Evolutionary conservation across 1,140 invertebrate species (phyloP).

Genomic region (Bathynomus jamesi): DNA sequence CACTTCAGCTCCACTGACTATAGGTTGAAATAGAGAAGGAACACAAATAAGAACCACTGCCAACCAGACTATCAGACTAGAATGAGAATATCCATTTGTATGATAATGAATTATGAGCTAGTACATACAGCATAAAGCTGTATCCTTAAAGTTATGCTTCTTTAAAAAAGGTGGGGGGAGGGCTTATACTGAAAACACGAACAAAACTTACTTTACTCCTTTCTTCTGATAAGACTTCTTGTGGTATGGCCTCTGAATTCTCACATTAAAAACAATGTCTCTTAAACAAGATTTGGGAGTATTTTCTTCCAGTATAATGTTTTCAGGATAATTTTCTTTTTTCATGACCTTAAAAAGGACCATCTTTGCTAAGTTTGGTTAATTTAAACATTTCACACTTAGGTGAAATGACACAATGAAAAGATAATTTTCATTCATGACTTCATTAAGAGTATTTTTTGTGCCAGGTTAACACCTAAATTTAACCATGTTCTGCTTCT

Average conservation of each 20-base stretch:
- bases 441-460: neutral
- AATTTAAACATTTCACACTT: neutral
- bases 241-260: slow-evolving; percentile 27
- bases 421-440: neutral
- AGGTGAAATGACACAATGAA: neutral
- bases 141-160: too few relatives aligned
- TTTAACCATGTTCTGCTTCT: too few relatives aligned
- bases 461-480: too few relatives aligned
- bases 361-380: neutral
- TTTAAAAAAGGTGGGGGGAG: too few relatives aligned
- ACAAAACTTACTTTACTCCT: slow-evolving; percentile 18
- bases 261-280: slow-evolving; percentile 25
- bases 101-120: too few relatives aligned
- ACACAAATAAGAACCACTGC: too few relatives aligned
- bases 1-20: too few relatives aligned
- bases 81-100: too few relatives aligned
- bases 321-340: neutral
- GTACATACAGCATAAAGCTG: too few relatives aligned
- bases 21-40: too few relatives aligned
- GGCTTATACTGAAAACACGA: neutral
- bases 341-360: neutral
- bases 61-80: too few relatives aligned
- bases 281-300: neutral
- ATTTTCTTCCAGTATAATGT: neutral
- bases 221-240: slow-evolving; percentile 23